A percentile compares a stretch with the other conserved stretches of the same genome.
These are phyloP conservation scores for Pseudomyrmex pallidus DNA, from an alignment of 1,140 invertebrate species.

Conservation along the genomic window DNA sequence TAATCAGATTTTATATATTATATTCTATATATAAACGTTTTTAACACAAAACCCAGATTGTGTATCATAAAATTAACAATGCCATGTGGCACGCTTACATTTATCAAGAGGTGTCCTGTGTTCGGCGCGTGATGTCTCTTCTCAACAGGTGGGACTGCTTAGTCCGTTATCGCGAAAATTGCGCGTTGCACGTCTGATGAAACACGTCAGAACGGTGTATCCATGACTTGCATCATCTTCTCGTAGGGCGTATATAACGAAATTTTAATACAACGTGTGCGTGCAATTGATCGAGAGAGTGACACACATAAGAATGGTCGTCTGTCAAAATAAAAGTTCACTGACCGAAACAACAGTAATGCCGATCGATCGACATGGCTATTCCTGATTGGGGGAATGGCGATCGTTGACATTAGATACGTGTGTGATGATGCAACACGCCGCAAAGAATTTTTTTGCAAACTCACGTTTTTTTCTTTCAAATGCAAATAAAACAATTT, in stretches of 20 bases:
- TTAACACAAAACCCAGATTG: neutral
- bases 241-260: neutral
- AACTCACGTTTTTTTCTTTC: neutral
- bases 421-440: conserved; percentile 15
- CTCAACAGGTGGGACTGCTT: conserved; percentile 7
- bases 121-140: neutral
- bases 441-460: neutral
- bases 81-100: neutral
- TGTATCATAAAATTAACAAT: conserved; percentile 14
- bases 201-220: conserved; percentile 25
- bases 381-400: conserved; percentile 8
- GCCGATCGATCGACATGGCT: conserved; percentile 8
- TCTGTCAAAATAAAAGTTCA: conserved; percentile 31
- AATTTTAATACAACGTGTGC: conserved; percentile 3
- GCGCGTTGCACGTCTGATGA: conserved; percentile 56
- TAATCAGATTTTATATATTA: neutral
- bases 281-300: conserved; percentile 35
- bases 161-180: conserved; percentile 46
- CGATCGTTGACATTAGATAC: neutral
- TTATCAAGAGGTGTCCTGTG: neutral
- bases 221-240: conserved; percentile 60
- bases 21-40: neutral
- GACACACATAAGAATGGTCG: neutral
- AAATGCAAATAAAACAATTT: neutral
- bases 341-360: conserved; percentile 1